These are phyloP conservation scores for Entomobrya proxima DNA, from an alignment of 2,888 invertebrate genomes.

Conservation along the genomic window DNA sequence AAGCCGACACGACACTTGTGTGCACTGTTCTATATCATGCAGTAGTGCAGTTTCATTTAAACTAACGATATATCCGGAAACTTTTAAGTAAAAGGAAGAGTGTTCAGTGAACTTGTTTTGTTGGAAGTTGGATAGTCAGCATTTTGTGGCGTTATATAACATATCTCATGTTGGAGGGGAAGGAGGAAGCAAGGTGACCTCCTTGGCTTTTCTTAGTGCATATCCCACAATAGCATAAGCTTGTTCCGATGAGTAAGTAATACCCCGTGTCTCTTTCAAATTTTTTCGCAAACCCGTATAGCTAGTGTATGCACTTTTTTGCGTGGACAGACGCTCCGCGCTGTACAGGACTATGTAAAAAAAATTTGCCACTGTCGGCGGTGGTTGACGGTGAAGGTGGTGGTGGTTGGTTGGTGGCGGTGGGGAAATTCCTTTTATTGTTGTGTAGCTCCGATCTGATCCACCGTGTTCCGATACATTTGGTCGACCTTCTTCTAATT, in stretches of 20 bases:
- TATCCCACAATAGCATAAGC: conserved; percentile 12
- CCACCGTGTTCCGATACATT: conserved; percentile 32
- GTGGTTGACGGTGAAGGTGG: conserved; percentile 31
- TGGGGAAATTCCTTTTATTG: conserved; percentile 53
- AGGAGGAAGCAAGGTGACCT: conserved; percentile 64
- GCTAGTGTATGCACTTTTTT: conserved; percentile 7
- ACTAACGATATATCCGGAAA: conserved; percentile 17
- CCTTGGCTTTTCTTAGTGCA: conserved; percentile 41
- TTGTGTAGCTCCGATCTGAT: conserved; percentile 35
- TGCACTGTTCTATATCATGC: conserved; percentile 25
- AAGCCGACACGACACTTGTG: conserved; percentile 1
- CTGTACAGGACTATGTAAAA: conserved; percentile 30
- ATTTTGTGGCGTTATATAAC: too few relatives aligned
- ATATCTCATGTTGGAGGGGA: conserved; percentile 16
- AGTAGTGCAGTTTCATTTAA: not conserved
- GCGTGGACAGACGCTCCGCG: conserved; percentile 9
- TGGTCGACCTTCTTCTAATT: conserved; percentile 23
- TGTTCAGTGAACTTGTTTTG: conserved; percentile 51
- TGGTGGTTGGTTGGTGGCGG: conserved; percentile 52
- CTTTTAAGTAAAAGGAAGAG: not conserved
- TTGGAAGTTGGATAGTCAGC: conserved; percentile 17
- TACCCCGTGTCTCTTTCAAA: not conserved
- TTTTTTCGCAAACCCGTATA: conserved; percentile 10
- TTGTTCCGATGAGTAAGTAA: not conserved
- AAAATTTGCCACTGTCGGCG: conserved; percentile 54